phyloP scores from a whole-genome alignment of 2,888 invertebrate species.

The Xestia xanthographa region DNA sequence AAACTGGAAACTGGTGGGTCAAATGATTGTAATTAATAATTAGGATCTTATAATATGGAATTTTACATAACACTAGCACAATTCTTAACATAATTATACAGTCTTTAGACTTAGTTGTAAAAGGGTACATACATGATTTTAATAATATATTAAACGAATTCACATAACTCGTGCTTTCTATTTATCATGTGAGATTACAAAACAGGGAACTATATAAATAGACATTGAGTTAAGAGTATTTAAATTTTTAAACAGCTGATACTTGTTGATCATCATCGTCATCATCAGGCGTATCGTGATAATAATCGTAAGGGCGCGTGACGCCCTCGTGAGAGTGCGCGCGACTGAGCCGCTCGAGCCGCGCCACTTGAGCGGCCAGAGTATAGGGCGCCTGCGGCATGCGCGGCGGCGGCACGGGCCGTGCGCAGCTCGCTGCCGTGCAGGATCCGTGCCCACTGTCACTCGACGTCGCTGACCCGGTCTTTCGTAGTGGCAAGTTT shows the following conservation, averaged over 20 bases:
- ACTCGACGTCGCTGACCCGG: constrained; percentile 97
- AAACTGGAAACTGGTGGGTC: constrained; percentile 91
- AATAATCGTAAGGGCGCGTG: constrained; percentile 93
- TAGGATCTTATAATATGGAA: constrained; percentile 79
- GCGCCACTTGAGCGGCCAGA: constrained; percentile 96
- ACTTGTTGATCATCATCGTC: constrained; percentile 90
- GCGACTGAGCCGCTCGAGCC: constrained; percentile 94
- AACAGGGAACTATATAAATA: constrained; percentile 87
- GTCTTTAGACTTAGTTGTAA: constrained; percentile 90
- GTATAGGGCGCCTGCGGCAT: constrained; percentile 96
- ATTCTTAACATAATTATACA: constrained; percentile 88
- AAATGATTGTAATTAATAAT: constrained; percentile 84
- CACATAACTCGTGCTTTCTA: constrained; percentile 88
- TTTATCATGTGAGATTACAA: constrained; percentile 89
- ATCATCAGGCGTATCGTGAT: constrained; percentile 88
- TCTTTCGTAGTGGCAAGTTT: constrained; percentile 96
- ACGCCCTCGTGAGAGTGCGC: constrained; percentile 97
- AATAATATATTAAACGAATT: constrained; percentile 82
- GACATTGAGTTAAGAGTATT: constrained; percentile 84
- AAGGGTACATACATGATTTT: constrained; percentile 87
- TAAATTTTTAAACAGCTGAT: constrained; percentile 86
- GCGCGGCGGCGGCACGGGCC: constrained; percentile 93
- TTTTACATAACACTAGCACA: constrained; percentile 90
- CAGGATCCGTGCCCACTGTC: constrained; percentile 97
- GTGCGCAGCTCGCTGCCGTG: constrained; percentile 84